A percentile compares a stretch with the other conserved stretches of the same genome.
Evolutionary conservation across 1,140 invertebrate species (phyloP).

Genomic region (Campoletis sonorensis): DNA sequence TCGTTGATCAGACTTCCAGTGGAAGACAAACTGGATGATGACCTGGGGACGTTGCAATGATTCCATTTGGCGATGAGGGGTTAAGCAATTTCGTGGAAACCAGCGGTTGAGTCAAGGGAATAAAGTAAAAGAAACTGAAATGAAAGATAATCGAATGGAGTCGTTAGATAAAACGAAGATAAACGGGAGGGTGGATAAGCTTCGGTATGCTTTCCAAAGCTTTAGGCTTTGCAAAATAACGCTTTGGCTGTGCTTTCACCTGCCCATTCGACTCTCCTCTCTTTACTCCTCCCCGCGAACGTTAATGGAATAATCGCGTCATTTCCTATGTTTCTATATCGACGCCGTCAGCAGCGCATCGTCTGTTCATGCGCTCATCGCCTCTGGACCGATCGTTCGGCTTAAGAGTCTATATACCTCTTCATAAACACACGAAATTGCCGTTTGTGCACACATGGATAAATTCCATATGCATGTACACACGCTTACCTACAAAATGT

Average conservation of each 20-base stretch:
- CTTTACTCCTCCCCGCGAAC: not conserved
- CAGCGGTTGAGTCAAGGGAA: too few relatives aligned
- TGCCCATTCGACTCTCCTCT: constrained; percentile 14
- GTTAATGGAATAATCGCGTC: constrained; percentile 56
- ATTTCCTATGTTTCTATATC: constrained; percentile 46
- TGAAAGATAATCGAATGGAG: constrained; percentile 39
- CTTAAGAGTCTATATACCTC: not conserved
- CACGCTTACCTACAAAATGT: not conserved
- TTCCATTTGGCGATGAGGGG: not conserved
- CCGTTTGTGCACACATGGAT: not conserved
- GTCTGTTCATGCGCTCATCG: not conserved
- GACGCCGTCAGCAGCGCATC: not conserved
- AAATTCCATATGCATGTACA: not conserved
- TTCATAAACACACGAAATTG: not conserved
- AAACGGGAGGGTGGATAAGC: constrained; percentile 38
- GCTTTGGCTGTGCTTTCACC: constrained; percentile 8
- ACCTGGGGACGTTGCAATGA: not conserved
- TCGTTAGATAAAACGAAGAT: constrained; percentile 7
- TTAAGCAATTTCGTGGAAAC: not conserved
- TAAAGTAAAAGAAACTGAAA: not conserved
- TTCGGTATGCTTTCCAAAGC: constrained; percentile 8
- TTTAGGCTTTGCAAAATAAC: not conserved
- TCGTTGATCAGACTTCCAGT: not conserved
- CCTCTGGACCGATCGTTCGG: not conserved
- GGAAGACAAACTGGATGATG: not conserved